Base-by-base conservation (phyloP, 2,113 vertebrate genomes). In the Protobothrops mucrosquamatus region DNA sequence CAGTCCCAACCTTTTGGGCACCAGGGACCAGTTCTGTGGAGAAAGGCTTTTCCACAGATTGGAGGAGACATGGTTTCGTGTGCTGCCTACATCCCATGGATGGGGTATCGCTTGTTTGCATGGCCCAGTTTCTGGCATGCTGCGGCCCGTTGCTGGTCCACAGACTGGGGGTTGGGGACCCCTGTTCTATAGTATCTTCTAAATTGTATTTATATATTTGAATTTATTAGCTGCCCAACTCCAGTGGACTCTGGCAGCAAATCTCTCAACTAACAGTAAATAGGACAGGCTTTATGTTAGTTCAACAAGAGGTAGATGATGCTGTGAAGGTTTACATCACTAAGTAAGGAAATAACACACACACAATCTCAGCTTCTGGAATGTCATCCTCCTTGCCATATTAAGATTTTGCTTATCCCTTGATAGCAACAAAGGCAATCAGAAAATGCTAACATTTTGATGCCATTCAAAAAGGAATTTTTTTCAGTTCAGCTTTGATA, bases 361-460 rank as follows among this genome's bases (percentile, higher is more conserved):
- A 69, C n/a, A 64, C 43, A 46, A 93, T 52, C 48, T 57, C 89
- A 93, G 90, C 81, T 90, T 94, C 94, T 56, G 94, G 94, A 96
- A 94, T 46, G 15, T 74, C 64, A 74, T n/a, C 29, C 14, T 69
- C 34, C 15, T 39, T 39, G 15, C 15, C 34, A 74, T 74, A 9
- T 39, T 81, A 18, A 81, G 34, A 22, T 39, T 39, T 74, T 2
- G n/a, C 6, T n/a, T 39, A 74, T 74, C 69, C 34, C 18, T 81
- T 20, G 69, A 22, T 81, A 39, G 6, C 34, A 81, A 8, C 69
- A 81, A 81, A 9, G 34, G 34, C 69, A 39, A 39, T 81, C 15
- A 81, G 69, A 22, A 74, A 81, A 81, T 81, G 69, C 6, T 81
- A 43, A 81, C 18, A 81, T 81, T 43, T 81, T 81, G 74, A 20